Base-by-base conservation (phyloP, 1,140 invertebrate genomes). In the Plectrocnemia conspersa region DNA sequence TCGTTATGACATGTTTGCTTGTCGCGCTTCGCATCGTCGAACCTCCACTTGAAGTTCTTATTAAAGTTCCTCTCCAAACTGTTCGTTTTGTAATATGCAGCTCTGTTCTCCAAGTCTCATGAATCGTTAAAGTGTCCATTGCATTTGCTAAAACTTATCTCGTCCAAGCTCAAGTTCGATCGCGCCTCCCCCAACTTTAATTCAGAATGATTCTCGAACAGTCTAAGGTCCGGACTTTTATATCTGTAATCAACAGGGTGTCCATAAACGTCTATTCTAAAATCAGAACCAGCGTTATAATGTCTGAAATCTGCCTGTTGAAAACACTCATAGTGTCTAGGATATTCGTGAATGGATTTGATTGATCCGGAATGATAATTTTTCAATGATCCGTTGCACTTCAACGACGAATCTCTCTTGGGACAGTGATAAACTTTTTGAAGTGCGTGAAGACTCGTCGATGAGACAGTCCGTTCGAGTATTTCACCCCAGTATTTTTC, bases 401-500 rank as follows among this genome's bases (percentile, higher is more conserved):
- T 61, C 40, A 68, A 62, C 6, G 70, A 62, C 7, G 64, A 67
- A 56, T 74, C 73, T 61, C 71, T 64, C 49, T 52, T 58, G 11
- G 59, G 59, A 32, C 56, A 55, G 27, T 75, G 73, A 52, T 76
- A 76, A 19, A 73, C 69, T 64, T 79, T 79, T 58, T 83, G 82
- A 49, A 84, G 75, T 21, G 79, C 79, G 64, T 83, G 83, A 10
- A 85, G 69, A 33, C 82, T 85, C 50, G 74, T 81, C 1, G 82
- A 82, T 23, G 82, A 84, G 7, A 85, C 78, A 1, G 83, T 85
- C 10, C 84, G 72, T 66, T 86, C 84, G 23, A 86, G 68, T 58
- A 86, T 85, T 72, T 85, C 83, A 21, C 84, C 84, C 84, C 84
- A 86, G 64, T 85, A 84, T 68, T 85, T 85, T 65, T 86, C 84